Evolutionary conservation across 2,888 invertebrate genomes (phyloP).

Genomic region (Cephus runcator): DNA sequence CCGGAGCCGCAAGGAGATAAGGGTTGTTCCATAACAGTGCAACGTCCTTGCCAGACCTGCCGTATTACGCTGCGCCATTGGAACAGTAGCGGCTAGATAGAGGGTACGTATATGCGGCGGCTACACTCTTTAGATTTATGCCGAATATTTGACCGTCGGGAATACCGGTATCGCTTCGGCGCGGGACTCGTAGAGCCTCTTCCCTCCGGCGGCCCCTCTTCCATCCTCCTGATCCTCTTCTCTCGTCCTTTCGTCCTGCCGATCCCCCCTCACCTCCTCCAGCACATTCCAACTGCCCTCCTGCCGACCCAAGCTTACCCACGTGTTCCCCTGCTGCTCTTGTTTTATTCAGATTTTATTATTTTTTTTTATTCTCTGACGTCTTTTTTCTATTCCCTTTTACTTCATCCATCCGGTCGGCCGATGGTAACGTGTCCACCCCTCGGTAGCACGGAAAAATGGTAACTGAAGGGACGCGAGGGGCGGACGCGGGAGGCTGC

Average conservation of each 20-base stretch:
- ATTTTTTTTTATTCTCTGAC: background rate
- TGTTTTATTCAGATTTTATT: background rate
- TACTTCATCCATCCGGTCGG: background rate
- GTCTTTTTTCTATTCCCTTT: background rate
- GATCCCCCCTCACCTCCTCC: background rate
- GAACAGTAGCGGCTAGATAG: background rate
- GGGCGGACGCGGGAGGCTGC: background rate
- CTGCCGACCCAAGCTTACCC: background rate
- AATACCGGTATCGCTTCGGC: constrained; percentile 19
- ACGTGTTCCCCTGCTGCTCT: background rate
- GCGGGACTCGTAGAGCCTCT: background rate
- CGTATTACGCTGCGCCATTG: background rate
- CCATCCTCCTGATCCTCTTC: background rate
- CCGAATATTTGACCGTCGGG: constrained; percentile 26
- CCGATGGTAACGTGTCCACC: background rate
- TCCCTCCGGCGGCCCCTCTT: no score
- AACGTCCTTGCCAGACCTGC: background rate
- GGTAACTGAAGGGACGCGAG: background rate
- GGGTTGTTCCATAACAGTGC: constrained; percentile 14
- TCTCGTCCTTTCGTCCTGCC: background rate
- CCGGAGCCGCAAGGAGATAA: constrained; percentile 26
- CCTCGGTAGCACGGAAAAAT: no score
- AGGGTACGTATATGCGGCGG: background rate
- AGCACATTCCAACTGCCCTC: background rate
- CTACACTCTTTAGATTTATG: constrained; percentile 25